Evolutionary conservation across 2,888 invertebrate genomes (phyloP).

Genomic region (Vannuccia rotundouncinata): DNA sequence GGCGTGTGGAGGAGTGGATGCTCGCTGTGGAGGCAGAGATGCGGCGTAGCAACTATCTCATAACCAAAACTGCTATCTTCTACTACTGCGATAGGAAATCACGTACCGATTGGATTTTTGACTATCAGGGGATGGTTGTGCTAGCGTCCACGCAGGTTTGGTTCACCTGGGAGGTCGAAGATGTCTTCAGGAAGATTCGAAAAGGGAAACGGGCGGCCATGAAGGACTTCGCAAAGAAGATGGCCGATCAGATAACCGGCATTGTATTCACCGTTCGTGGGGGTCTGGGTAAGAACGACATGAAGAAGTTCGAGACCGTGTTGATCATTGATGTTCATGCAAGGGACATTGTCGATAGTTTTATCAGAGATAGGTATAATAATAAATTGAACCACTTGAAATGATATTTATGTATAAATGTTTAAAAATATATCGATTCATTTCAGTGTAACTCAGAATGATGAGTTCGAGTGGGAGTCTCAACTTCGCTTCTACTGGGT

Average conservation of each 20-base stretch:
- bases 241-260: conserved; percentile 34
- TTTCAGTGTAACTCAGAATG: conserved; percentile 35
- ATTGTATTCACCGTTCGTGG: conserved; percentile 37
- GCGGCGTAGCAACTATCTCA: conserved; percentile 32
- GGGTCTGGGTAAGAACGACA: conserved; percentile 37
- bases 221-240: conserved; percentile 40
- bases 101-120: conserved; percentile 39
- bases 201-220: conserved; percentile 40
- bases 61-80: conserved; percentile 40
- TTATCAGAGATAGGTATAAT: conserved; percentile 39
- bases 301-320: conserved; percentile 40
- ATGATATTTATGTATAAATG: not conserved
- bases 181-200: conserved; percentile 39
- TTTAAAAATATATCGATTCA: no score
- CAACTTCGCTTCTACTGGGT: conserved; percentile 40
- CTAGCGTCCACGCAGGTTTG: conserved; percentile 40
- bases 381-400: not conserved
- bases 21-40: conserved; percentile 32
- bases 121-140: conserved; percentile 41
- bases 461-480: conserved; percentile 41
- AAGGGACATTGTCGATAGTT: conserved; percentile 39
- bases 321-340: conserved; percentile 40
- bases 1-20: conserved; percentile 38
- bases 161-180: conserved; percentile 41
- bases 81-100: conserved; percentile 37